These are phyloP conservation scores for Agrilus biguttatus DNA, from an alignment of 2,888 invertebrate genomes.

Conservation along the genomic window DNA sequence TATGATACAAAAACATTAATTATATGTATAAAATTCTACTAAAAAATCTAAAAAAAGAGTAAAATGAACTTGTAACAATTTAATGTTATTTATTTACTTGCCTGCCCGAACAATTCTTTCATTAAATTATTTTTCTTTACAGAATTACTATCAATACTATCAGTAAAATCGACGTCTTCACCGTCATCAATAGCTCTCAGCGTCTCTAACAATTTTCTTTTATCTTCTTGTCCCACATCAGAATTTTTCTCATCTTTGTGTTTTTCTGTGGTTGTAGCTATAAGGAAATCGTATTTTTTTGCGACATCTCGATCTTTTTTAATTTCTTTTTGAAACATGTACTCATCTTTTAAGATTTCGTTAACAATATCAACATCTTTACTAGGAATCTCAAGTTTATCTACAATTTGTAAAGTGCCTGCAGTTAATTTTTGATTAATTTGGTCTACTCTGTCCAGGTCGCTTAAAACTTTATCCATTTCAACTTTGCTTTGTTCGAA, in stretches of 20 bases:
- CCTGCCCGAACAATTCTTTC: conserved; percentile 17
- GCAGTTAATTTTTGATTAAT: conserved; percentile 32
- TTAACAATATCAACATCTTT: conserved; percentile 21
- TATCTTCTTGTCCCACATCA: conserved; percentile 27
- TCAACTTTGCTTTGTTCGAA: conserved; percentile 33
- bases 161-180: conserved; percentile 16
- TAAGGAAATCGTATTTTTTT: conserved; percentile 1
- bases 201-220: conserved; percentile 44
- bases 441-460: conserved; percentile 37
- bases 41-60: no score
- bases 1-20: background rate
- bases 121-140: conserved; percentile 15
- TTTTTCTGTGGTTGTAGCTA: conserved; percentile 7
- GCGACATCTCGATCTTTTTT: conserved; percentile 3
- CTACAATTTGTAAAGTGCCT: conserved; percentile 6
- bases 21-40: background rate
- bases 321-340: conserved; percentile 13
- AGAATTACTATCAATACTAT: conserved; percentile 5
- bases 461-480: conserved; percentile 35
- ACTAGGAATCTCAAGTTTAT: conserved; percentile 11
- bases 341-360: conserved; percentile 24
- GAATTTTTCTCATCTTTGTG: conserved; percentile 16
- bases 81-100: background rate
- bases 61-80: no score
- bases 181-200: conserved; percentile 47